Percentiles rank a stretch among this genome's conserved stretches.
phyloP scores from a whole-genome alignment of 1,140 invertebrate genomes.

The Wasmannia auropunctata region DNA sequence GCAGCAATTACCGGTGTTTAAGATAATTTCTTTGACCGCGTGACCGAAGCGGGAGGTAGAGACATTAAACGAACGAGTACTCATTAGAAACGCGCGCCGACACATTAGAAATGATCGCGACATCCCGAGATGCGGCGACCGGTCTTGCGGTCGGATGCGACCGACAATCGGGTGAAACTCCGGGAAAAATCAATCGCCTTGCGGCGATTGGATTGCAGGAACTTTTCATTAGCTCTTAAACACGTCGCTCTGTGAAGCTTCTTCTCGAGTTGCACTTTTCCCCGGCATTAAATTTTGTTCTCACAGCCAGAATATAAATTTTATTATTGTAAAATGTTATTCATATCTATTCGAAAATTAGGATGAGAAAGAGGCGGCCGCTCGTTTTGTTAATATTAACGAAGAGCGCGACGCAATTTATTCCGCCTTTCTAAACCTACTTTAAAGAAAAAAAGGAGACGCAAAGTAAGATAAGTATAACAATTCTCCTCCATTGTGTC shows the following conservation, averaged over 20 bases:
- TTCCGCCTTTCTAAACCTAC: slow-evolving; percentile 37
- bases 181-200: background rate
- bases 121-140: background rate
- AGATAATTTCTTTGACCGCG: slow-evolving; percentile 20
- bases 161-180: background rate
- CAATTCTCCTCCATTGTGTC: slow-evolving; percentile 43
- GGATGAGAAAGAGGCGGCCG: background rate
- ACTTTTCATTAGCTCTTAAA: background rate
- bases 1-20: background rate
- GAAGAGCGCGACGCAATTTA: background rate
- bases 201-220: background rate
- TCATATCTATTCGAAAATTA: background rate
- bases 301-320: background rate
- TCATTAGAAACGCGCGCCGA: background rate
- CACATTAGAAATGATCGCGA: background rate
- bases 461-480: slow-evolving; percentile 17
- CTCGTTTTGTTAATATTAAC: background rate
- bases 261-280: background rate
- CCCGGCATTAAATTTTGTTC: background rate
- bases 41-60: background rate
- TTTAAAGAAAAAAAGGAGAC: slow-evolving; percentile 4
- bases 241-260: background rate
- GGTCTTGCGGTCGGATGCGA: background rate
- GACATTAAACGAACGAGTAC: slow-evolving; percentile 11
- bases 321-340: background rate